phyloP scores from a whole-genome alignment of 1,140 invertebrate genomes.

The Heliconius hewitsoni region DNA sequence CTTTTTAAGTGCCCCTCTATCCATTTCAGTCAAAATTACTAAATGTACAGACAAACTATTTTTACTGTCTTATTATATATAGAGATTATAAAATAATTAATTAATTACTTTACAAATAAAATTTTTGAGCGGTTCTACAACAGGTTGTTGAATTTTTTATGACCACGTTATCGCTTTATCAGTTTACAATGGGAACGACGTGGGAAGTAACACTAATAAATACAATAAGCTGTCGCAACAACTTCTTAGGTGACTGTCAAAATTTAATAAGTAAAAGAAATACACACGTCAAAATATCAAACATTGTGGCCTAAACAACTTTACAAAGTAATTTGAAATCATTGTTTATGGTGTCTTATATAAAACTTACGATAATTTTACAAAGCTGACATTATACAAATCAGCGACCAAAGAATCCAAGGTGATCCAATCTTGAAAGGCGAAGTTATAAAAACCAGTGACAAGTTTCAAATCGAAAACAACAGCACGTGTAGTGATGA shows the following conservation, averaged over 20 bases:
- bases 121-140: not conserved
- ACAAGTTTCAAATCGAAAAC: conserved; percentile 32
- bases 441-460: conserved; percentile 19
- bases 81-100: too few species aligned
- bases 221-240: conserved; percentile 14
- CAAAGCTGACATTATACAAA: conserved; percentile 22
- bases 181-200: conserved; percentile 28
- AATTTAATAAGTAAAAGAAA: not conserved
- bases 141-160: not conserved
- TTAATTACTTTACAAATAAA: not conserved
- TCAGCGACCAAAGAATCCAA: conserved; percentile 16
- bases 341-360: not conserved
- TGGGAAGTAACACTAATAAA: conserved; percentile 24
- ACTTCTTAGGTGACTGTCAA: not conserved
- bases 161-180: conserved; percentile 26
- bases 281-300: not conserved
- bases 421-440: conserved; percentile 28
- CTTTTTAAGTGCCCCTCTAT: too few species aligned
- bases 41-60: too few species aligned
- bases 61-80: too few species aligned
- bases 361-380: conserved; percentile 1
- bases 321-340: too few species aligned
- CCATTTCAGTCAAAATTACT: too few species aligned
- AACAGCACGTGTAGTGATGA: conserved; percentile 35
- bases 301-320: too few species aligned